phyloP scores from a whole-genome alignment of 2,888 invertebrate species.

The Chrysolina americana region DNA sequence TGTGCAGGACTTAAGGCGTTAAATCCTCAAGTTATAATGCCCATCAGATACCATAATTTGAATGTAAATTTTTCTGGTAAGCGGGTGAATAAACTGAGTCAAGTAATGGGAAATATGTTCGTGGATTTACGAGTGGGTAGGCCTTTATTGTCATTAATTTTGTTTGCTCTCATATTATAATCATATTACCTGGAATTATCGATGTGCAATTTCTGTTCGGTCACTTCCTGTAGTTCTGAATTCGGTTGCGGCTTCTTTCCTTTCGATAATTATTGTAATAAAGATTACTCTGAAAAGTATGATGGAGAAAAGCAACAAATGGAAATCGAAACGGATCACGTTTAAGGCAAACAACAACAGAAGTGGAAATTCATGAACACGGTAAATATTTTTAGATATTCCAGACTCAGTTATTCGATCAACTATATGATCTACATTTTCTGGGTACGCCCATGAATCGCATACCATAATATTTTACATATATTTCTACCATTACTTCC shows the following conservation, averaged over 20 bases:
- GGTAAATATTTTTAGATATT: no score
- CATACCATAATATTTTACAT: no score
- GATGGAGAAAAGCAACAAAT: no score
- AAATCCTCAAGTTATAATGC: conserved; percentile 41
- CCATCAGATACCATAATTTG: conserved; percentile 34
- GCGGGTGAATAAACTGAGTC: conserved; percentile 18
- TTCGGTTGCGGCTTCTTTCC: neutral
- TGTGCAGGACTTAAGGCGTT: conserved; percentile 35
- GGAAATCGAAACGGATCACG: no score
- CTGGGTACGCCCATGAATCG: no score
- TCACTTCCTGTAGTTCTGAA: neutral
- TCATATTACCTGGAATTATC: conserved; percentile 8
- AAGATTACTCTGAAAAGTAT: no score
- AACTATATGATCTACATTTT: no score
- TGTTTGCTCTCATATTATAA: conserved; percentile 1
- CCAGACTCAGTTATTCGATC: no score
- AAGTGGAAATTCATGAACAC: no score
- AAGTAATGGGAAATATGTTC: conserved; percentile 20
- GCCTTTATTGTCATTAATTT: conserved; percentile 10
- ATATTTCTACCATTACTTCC: neutral
- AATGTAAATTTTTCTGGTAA: conserved; percentile 44
- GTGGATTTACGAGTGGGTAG: conserved; percentile 8
- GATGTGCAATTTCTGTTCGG: neutral
- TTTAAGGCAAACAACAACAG: no score
- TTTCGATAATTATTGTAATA: neutral